phyloP scores from a whole-genome alignment of 2,888 invertebrate genomes.

The Sussaba pulchella region DNA sequence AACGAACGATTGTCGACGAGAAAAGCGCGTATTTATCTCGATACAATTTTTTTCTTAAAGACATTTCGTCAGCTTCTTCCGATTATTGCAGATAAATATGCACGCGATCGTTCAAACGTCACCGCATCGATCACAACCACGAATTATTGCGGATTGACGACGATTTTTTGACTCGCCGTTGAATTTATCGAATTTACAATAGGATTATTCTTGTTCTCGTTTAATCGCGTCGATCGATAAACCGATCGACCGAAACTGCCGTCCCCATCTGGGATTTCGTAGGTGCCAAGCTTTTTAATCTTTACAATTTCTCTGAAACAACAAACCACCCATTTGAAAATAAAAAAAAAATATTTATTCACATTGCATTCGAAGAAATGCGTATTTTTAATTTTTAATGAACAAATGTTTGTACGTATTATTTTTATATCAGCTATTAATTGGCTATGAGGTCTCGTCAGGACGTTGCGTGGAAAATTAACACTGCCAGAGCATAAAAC shows the following conservation, averaged over 20 bases:
- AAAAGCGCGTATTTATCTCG: slow-evolving; percentile 3
- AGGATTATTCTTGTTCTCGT: slow-evolving; percentile 51
- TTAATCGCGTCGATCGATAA: slow-evolving; percentile 3
- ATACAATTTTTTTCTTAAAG: not conserved
- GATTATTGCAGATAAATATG: slow-evolving; percentile 37
- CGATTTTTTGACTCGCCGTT: not conserved
- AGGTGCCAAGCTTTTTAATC: no score
- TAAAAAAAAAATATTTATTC: no score
- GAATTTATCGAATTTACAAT: slow-evolving; percentile 54
- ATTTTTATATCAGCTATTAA: slow-evolving; percentile 4
- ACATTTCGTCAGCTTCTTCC: slow-evolving; percentile 54
- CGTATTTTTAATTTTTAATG: no score
- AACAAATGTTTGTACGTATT: not conserved
- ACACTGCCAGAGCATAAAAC: slow-evolving; percentile 55
- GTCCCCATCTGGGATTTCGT: slow-evolving; percentile 28
- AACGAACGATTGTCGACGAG: slow-evolving; percentile 41
- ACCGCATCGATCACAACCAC: slow-evolving; percentile 18
- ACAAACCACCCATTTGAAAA: no score
- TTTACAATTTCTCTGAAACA: no score
- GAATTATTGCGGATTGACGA: not conserved
- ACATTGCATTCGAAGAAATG: no score
- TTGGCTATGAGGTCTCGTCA: slow-evolving; percentile 20
- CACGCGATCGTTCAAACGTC: slow-evolving; percentile 36
- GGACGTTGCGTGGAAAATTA: slow-evolving; percentile 11
- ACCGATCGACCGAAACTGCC: slow-evolving; percentile 24